Base-by-base conservation (phyloP, 2,888 invertebrate genomes). In the Lymantria monacha region DNA sequence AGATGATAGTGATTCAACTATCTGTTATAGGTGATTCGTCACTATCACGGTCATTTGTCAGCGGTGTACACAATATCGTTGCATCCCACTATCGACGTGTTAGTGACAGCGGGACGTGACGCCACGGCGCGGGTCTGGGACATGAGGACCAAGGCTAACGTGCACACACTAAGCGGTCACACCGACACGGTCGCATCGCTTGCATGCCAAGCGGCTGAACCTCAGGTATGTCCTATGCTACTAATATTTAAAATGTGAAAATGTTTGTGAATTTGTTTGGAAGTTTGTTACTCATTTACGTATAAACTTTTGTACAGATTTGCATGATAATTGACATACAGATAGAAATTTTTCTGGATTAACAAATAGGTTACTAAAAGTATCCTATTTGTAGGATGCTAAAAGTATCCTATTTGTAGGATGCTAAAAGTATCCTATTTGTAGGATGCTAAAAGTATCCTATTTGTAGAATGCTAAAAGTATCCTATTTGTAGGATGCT, bases 21-120 rank as follows among this genome's bases (percentile, higher is more conserved):
- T 33, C 10, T 10, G 33, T 9, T 33, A 3, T 30, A 96, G 95
- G 96, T 97, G 2, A 98, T 99, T 67, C 93, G 99, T 0, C 99
- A 99, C 85, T 99, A 99, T 87, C 99, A 99, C 86, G 99, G 99
- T 0, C 99, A 99, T 87, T 91, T 99, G 55, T 98, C 98, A 37
- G 99, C 99, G 0, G 97, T 98, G 46, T 98, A 99, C 89, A 95
- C 97, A 0, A 89, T 99, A 64, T 95, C 97, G 5, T 91, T 99
- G 30, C 99, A 99, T 92, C 98, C 99, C 8, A 96, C 96, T 3
- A 95, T 99, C 59, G 99, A 99, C 91, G 95, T 99, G 46, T 91
- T 99, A 48, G 94, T 98, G 46, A 96, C 98, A 1, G 97, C 97
- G 11, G 99, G 99, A 0, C 93, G 99, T 49, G 99, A 99, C 91